Evolutionary conservation across 2,797 vertebrate species (phyloP).

Genomic region (Falco novaeseelandiae): DNA sequence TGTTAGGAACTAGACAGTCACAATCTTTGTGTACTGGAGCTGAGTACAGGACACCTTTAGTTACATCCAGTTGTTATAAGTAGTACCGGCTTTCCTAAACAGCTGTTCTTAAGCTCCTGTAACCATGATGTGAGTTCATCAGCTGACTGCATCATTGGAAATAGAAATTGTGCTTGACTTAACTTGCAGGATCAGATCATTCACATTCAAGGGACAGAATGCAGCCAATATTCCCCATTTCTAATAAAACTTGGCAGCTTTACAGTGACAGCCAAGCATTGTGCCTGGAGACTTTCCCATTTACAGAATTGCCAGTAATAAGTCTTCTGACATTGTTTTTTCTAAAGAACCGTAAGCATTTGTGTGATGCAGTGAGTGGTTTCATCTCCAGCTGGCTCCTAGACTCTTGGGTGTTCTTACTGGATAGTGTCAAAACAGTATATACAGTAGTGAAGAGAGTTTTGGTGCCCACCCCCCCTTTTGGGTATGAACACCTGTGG

Average conservation of each 20-base stretch:
- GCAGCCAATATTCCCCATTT: not conserved
- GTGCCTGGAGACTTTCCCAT: not conserved
- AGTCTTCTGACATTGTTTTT: not conserved
- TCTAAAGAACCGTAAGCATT: fast-evolving
- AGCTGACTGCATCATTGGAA: not conserved
- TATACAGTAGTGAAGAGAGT: not conserved
- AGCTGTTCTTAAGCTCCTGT: not conserved
- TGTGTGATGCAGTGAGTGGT: not conserved
- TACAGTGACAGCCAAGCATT: not conserved
- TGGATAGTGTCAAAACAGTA: not conserved
- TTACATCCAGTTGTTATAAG: not conserved
- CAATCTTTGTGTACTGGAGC: not conserved
- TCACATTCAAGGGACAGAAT: not conserved
- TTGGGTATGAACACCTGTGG: not conserved
- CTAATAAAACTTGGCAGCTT: slow-evolving; percentile 29
- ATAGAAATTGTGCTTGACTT: not conserved
- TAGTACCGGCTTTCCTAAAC: not conserved
- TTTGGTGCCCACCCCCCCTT: not conserved
- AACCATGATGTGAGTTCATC: not conserved
- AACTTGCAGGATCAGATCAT: not conserved
- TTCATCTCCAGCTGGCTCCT: not conserved
- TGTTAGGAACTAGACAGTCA: not conserved
- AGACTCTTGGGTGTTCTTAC: not conserved
- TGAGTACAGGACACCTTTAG: not conserved
- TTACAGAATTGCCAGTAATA: not conserved